Conservation (phyloP, 2,113 vertebrate species). For the Pteruthius melanotis region DNA sequence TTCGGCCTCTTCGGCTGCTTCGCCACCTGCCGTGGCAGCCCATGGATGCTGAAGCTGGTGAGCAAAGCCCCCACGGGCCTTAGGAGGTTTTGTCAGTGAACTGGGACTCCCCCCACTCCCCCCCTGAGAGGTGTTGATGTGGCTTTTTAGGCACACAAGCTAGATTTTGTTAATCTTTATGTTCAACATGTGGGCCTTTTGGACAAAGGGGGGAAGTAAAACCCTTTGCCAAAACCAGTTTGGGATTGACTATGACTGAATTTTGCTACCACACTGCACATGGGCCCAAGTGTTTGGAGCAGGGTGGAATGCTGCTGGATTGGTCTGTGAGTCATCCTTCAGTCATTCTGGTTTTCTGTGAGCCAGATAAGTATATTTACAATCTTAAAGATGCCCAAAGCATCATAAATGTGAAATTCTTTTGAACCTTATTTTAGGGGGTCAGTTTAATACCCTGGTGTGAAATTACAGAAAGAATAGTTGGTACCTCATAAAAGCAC, state of each 20-base stretch:
- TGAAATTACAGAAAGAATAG: background rate
- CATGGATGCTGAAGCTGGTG: constrained; percentile 99
- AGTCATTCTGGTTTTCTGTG: background rate
- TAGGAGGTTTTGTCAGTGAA: background rate
- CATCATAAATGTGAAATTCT: background rate
- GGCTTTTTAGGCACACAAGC: background rate
- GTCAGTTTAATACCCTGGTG: background rate
- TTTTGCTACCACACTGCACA: background rate
- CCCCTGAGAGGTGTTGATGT: background rate
- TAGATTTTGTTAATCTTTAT: background rate
- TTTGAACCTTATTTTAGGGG: background rate
- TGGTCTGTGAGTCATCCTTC: background rate
- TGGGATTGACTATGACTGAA: background rate
- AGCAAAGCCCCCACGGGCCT: constrained; percentile 37
- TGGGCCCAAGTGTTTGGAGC: background rate
- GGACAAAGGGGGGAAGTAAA: background rate
- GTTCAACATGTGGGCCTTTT: background rate
- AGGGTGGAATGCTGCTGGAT: background rate
- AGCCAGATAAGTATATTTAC: background rate
- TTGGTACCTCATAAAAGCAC: background rate
- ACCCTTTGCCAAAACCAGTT: background rate
- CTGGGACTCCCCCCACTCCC: background rate
- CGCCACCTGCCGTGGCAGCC: constrained; percentile 95
- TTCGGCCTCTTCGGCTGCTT: constrained; percentile 98
- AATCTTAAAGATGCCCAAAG: background rate